Conservation (phyloP, 2,113 vertebrate genomes). For the Catharus fuscescens region DNA sequence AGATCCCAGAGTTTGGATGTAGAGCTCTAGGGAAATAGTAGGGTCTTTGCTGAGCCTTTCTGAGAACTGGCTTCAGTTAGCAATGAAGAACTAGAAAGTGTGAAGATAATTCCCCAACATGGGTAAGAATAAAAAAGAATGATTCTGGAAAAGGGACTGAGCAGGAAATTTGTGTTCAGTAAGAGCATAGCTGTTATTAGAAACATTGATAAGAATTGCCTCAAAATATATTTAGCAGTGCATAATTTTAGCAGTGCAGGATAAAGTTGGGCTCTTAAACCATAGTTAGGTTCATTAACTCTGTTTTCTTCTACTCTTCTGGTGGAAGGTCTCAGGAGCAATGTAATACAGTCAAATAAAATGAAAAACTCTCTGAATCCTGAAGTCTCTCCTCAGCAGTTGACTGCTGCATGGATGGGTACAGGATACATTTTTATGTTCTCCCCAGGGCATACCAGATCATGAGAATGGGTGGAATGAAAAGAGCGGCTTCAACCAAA, state of each 20-base stretch:
- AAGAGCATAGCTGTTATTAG: not conserved
- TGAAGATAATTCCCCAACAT: slow-evolving; percentile 21
- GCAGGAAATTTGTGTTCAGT: slow-evolving; percentile 35
- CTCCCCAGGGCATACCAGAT: not conserved
- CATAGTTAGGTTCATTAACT: slow-evolving; percentile 1
- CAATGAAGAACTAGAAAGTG: slow-evolving; percentile 16
- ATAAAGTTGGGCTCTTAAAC: not conserved
- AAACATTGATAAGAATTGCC: slow-evolving; percentile 7
- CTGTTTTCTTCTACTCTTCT: not conserved
- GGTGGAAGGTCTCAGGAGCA: slow-evolving; percentile 13
- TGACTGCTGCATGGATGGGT: not conserved
- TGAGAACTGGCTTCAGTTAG: slow-evolving; percentile 39
- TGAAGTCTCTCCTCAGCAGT: not conserved
- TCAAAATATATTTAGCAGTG: slow-evolving; percentile 58
- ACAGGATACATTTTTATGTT: not conserved
- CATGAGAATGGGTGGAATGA: not conserved
- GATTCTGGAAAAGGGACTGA: not conserved
- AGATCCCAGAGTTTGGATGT: slow-evolving; percentile 57
- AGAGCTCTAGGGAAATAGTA: slow-evolving; percentile 49
- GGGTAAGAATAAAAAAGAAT: not conserved
- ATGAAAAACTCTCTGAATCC: not conserved
- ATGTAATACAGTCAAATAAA: not conserved
- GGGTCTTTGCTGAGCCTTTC: slow-evolving; percentile 55
- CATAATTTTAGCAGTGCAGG: not conserved
- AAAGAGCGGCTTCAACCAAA: not conserved